Conservation (phyloP, 1,140 invertebrate species). For the Zaprionus ghesquierei region DNA sequence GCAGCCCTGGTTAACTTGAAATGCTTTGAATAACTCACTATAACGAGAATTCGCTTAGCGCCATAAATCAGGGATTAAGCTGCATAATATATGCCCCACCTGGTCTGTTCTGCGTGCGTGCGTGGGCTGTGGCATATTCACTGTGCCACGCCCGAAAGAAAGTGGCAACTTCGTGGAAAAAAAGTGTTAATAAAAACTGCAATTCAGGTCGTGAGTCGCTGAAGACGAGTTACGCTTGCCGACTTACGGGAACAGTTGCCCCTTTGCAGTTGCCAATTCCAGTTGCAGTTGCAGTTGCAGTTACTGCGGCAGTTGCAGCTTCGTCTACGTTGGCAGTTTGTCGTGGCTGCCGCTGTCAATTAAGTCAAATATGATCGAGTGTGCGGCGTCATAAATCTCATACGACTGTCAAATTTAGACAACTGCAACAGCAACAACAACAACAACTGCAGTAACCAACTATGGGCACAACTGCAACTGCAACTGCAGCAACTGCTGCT, state of each 20-base stretch:
- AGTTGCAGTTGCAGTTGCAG: constrained; percentile 6
- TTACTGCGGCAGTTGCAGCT: constrained; percentile 52
- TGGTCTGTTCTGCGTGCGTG: background rate
- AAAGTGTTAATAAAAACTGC: background rate
- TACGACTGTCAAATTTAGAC: constrained; percentile 79
- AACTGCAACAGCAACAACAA: constrained; percentile 45
- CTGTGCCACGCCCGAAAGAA: background rate
- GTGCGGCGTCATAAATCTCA: constrained; percentile 77
- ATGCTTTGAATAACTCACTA: background rate
- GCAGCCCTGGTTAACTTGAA: no score
- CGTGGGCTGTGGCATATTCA: constrained; percentile 4
- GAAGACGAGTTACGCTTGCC: constrained; percentile 7
- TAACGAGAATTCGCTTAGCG: background rate
- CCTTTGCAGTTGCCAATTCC: background rate
- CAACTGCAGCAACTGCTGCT: constrained; percentile 33
- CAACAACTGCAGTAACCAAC: constrained; percentile 29
- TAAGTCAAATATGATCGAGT: constrained; percentile 81
- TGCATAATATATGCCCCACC: background rate
- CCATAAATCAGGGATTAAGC: constrained; percentile 10
- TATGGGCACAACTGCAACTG: constrained; percentile 24
- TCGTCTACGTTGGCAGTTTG: constrained; percentile 66
- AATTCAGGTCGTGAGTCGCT: background rate
- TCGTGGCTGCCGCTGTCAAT: constrained; percentile 78
- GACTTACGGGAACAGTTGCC: background rate
- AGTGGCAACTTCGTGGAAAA: background rate